These are phyloP conservation scores for Bagarius yarrelli DNA, from an alignment of 2,113 vertebrate species.

Conservation along the genomic window DNA sequence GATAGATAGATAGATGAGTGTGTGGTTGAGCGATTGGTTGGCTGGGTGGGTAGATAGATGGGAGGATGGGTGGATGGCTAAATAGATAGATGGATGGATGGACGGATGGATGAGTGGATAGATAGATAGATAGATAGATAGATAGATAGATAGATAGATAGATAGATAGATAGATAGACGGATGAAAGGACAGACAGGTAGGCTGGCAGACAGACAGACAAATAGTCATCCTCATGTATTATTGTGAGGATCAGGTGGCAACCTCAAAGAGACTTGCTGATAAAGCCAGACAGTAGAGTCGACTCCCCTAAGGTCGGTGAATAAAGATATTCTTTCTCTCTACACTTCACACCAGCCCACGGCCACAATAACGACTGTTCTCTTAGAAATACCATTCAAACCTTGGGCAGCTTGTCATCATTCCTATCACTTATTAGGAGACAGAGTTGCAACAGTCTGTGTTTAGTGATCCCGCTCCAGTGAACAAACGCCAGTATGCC, in stretches of 20 bases:
- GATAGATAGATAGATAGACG: too few species aligned
- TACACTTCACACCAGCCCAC: conserved; percentile 4
- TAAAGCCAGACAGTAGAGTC: conserved; percentile 38
- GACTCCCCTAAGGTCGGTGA: conserved; percentile 37
- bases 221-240: background rate
- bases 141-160: too few species aligned
- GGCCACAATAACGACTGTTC: background rate
- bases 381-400: conserved; percentile 30
- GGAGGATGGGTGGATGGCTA: too few species aligned
- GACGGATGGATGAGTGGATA: too few species aligned
- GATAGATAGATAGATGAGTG: too few species aligned
- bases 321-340: conserved; percentile 32
- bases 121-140: too few species aligned
- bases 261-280: conserved; percentile 43
- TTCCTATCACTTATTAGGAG: conserved; percentile 15
- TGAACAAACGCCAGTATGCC: background rate
- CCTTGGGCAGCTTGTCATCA: conserved; percentile 5
- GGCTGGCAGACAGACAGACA: too few species aligned
- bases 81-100: too few species aligned
- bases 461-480: background rate
- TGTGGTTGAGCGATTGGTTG: too few species aligned
- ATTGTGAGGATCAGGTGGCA: conserved; percentile 31
- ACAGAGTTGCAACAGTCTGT: background rate
- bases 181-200: too few species aligned
- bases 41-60: too few species aligned